Evolutionary conservation across 2,888 invertebrate species (phyloP), one percentile per base, ranked within the genome.

Genomic region (Zonitis immaculata): DNA sequence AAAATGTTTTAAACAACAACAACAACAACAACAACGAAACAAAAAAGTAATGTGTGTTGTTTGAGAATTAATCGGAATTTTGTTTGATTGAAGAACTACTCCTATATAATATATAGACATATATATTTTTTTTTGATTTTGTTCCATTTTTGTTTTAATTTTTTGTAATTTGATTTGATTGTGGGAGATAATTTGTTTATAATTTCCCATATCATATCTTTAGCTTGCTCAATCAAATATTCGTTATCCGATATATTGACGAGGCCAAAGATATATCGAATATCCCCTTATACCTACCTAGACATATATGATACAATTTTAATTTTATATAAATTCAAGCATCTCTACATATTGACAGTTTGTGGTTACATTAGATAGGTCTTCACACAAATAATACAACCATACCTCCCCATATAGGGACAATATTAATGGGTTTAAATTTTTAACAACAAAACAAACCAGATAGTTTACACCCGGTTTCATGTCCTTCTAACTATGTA

Each of bases 161-260:
- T 32, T 47, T 28, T 18, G 46, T 20, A 11, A 32, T 45, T 11
- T 28, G 25, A 48, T 42, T 53, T 47, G 60, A 59, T 68, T 71
- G 70, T 73, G 73, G 70, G 73, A 74, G 63, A 67, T 73, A 73
- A 74, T 73, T 72, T 71, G 71, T 69, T 68, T 68, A 68, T 71
- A 73, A 73, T 72, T 74, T 74, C 74, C 71, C 75, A 75, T 73
- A 74, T 73, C 71, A 73, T 73, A 72, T 73, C 71, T 70, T 67
- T 69, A 66, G 66, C 66, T 65, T 65, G 67, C 63, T 67, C 65
- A 66, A 70, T 69, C 68, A 64, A 66, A 69, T 60, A 60, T 61
- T n/a, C 54, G 63, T 61, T 58, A 66, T 64, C 51, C 60, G 63
- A 66, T 66, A 66, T 63, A 51, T 45, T 43, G 47, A 53, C 58